These are phyloP conservation scores for Ploceus nigricollis DNA, from an alignment of 2,113 vertebrate species.

Conservation along the genomic window DNA sequence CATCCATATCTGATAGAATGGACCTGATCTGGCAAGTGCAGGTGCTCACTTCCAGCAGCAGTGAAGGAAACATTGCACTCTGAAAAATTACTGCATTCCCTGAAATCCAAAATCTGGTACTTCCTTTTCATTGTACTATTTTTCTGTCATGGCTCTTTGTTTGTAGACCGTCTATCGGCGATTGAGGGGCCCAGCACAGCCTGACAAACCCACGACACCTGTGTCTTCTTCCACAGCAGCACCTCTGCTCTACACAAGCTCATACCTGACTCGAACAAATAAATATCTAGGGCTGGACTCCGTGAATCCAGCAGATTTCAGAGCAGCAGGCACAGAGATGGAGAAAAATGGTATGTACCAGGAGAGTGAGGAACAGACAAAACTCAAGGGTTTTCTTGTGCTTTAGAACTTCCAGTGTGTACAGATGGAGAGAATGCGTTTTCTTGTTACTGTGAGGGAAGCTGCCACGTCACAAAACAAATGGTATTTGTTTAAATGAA, in stretches of 20 bases:
- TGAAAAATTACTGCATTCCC: neutral
- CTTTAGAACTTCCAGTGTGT: neutral
- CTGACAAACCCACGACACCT: conserved; percentile 64
- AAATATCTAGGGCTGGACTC: conserved; percentile 51
- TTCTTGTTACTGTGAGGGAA: neutral
- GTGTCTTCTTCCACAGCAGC: conserved; percentile 66
- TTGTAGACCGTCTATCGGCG: conserved; percentile 70
- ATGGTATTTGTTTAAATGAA: neutral
- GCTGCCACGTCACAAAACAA: neutral
- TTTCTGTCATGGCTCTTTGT: neutral
- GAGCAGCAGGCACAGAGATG: conserved; percentile 65
- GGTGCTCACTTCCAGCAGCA: neutral
- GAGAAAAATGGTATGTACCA: conserved; percentile 73
- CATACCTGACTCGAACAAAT: conserved; percentile 57
- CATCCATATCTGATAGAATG: neutral
- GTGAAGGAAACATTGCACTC: neutral
- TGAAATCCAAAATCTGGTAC: neutral
- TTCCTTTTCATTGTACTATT: neutral
- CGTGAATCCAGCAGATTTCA: conserved; percentile 59
- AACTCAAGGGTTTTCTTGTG: neutral
- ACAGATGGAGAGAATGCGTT: neutral
- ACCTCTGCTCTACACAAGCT: conserved; percentile 61
- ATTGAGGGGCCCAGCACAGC: conserved; percentile 46
- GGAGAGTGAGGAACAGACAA: neutral
- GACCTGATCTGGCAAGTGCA: neutral